phyloP scores from a whole-genome alignment of 1,140 invertebrate genomes.

The Archegozetes longisetosus region DNA sequence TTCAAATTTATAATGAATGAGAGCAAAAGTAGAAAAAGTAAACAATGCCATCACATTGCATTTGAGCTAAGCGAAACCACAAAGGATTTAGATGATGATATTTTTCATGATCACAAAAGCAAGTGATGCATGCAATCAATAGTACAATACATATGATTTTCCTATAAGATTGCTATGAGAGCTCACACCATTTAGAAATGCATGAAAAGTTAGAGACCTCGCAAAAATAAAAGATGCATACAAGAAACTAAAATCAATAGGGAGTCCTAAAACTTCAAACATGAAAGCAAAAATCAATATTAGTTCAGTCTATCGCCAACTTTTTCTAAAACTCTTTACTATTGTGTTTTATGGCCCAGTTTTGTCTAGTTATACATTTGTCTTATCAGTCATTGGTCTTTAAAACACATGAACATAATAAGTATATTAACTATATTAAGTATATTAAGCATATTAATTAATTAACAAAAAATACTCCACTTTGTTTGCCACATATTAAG shows the following conservation, averaged over 20 bases:
- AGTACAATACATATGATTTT: no score
- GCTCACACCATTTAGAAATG: neutral
- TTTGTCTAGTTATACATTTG: neutral
- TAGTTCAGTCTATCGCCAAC: neutral
- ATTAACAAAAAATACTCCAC: neutral
- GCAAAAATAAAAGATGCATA: neutral
- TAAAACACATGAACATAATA: neutral
- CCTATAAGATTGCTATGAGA: no score
- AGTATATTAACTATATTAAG: neutral
- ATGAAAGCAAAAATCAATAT: neutral
- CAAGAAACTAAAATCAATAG: neutral
- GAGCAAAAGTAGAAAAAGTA: neutral
- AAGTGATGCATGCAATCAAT: neutral
- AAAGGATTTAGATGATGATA: neutral
- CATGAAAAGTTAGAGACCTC: neutral
- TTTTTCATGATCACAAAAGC: neutral
- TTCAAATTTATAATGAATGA: neutral
- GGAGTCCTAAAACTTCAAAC: neutral
- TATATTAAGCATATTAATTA: neutral
- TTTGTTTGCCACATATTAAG: no score
- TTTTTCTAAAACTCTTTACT: neutral
- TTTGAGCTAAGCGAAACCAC: neutral
- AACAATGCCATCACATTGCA: neutral
- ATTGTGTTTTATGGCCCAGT: neutral
- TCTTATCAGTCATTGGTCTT: neutral